Evolutionary conservation across 2,113 vertebrate genomes (phyloP), one percentile per base, ranked within the genome.

Genomic region (Grallaria varia): DNA sequence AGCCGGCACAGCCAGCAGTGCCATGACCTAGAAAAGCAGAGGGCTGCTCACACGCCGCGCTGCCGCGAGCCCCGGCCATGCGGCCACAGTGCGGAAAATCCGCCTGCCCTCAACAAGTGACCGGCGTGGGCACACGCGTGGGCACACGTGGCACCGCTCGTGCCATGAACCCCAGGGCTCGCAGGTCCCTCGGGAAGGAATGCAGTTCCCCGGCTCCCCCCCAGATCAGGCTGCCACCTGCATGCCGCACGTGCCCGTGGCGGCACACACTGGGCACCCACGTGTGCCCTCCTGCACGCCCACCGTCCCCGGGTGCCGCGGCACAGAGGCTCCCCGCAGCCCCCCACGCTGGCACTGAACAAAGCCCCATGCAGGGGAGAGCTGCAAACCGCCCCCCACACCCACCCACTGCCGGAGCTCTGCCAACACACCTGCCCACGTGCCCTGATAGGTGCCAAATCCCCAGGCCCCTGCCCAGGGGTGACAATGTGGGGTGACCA

Each of bases 21-120:
- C 9, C 90, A 23, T 95, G 94, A 95, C 96, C 96, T 96, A 95
- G 94, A 96, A 96, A 96, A 94, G 78, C 74, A 3, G 24, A 87
- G 94, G 94, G 90, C 4, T 74, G 19, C 14, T 91, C 87, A 18
- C 84, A 30, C 22, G 2, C 77, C 1, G 81, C 6, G 28, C 74
- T 58, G 86, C 74, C 30, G 4, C 9, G 2, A 47, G 45, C 60
- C 55, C 91, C 40, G 2, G 23, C 73, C 59, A 1, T 6, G 71
- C 50, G 4, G 50, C 21, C 69, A 4, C 10, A 7, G 47, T 12
- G 59, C 50, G 17, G 31, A 27, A 73, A 39, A 9, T 6, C 74
- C 23, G 14, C 59, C n/a, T 6, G 7, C 68, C 78, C 72, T 67
- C 96, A 95, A 87, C 94, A 95, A 95, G 94, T 96, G 82, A 59